Evolutionary conservation across 2,888 invertebrate species (phyloP), one percentile per base, ranked within the genome.

Genomic region (Pammene fasciana): DNA sequence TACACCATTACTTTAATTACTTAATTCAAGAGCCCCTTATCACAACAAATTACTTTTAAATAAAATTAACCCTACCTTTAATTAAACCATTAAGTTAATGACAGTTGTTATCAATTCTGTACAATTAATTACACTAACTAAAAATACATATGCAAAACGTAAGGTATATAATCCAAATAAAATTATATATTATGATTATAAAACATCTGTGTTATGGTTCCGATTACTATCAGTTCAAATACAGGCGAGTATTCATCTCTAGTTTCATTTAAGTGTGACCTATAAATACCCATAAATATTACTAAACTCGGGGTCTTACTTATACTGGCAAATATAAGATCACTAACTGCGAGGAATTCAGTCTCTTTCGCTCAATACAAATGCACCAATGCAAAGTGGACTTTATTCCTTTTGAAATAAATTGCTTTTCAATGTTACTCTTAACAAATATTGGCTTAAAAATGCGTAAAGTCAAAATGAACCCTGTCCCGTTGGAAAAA

Each of bases 381-480:
- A 50, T 9, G 9, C 10, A 26, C 52, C 26, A 54, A 34, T 8
- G 34, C 54, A 54, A 54, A 34, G 0, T 34, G 16, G n/a, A 54
- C 54, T 34, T n/a, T 34, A 34, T n/a, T 5, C 34, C 8, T 4
- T 54, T 54, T 1, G 0, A 34, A 34, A 34, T 34, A 34, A 34
- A 7, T 54, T 54, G 13, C 26, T 52, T 52, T 26, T 36, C 54
- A 54, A 54, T n/a, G 54, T 8, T n/a, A 54, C 13, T 13, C 11
- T 1, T 16, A 43, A 18, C 16, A 41, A 38, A 59, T 34, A 26
- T 5, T 13, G 26, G 26, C 34, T 56, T 9, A 10, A 56, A 26
- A 9, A 36, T 34, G 11, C 52, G 52, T 26, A n/a, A n/a, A 64
- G 6, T 34, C 10, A 65, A 60, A 65, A n/a, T 54, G 65, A 41